phyloP scores from a whole-genome alignment of 2,113 vertebrate genomes.

The Notothenia coriiceps region DNA sequence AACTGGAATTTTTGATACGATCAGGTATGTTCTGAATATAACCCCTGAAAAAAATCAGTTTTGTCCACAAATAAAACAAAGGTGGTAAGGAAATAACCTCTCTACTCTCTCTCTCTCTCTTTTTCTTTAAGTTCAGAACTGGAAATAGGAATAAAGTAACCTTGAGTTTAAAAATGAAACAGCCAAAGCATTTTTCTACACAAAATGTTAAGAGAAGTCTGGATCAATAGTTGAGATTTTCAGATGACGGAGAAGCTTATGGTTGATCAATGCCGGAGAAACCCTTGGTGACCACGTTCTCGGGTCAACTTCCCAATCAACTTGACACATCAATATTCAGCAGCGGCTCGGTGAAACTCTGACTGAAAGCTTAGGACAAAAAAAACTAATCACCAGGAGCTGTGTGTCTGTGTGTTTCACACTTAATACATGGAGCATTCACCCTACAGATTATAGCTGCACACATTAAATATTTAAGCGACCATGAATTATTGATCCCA shows the following conservation, averaged over 20 bases:
- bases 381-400: conserved; percentile 51
- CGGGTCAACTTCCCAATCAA: conserved; percentile 54
- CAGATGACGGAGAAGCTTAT: conserved; percentile 41
- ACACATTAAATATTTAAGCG: conserved; percentile 73
- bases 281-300: conserved; percentile 12
- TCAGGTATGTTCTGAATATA: no score
- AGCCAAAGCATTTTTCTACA: not conserved
- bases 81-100: not conserved
- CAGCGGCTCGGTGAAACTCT: conserved; percentile 5
- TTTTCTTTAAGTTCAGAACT: not conserved
- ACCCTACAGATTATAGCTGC: conserved; percentile 54
- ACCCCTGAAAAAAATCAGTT: not conserved
- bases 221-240: conserved; percentile 48
- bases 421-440: conserved; percentile 40
- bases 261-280: conserved; percentile 45
- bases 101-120: not conserved
- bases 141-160: not conserved
- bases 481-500: conserved; percentile 72
- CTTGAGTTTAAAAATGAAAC: not conserved
- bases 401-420: conserved; percentile 34
- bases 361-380: conserved; percentile 3
- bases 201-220: not conserved
- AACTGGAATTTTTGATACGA: not conserved
- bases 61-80: not conserved
- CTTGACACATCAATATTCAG: conserved; percentile 68